Base-by-base conservation (phyloP, 2,888 invertebrate species). In the Arctia plantaginis region DNA sequence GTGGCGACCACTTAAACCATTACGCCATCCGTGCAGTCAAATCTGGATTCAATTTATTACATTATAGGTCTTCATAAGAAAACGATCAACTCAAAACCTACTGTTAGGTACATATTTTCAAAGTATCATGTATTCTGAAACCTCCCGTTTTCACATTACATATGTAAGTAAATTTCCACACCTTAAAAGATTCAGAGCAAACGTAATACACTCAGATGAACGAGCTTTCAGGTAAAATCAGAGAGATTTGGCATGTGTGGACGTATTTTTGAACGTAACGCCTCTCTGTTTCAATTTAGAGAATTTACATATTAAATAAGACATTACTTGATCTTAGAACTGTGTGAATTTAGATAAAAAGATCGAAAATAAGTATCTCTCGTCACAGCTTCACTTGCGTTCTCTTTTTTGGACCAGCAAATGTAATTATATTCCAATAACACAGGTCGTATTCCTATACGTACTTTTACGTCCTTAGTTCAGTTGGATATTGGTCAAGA, bases 121-220 rank as follows among this genome's bases (percentile, higher is more conserved):
- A 15, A 41, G 66, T 41, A 66, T 66, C 66, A 66, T 44, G n/a
- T n/a, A n/a, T 55, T n/a, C 12, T 55, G n/a, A n/a, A 13, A 47
- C 47, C 20, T 13, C 33, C 30, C 47, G 18, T 47, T 18, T 44
- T 7, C 47, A 47, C 23, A 13, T 67, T 47, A 33, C 23, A 23
- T 47, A 47, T 66, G 66, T 66, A 66, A 67, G 67, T 33, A 47
- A 47, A 33, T 67, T 67, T 33, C 23, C 47, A 33, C 27, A 30
- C 30, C 33, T 23, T 67, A 67, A 67, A 67, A 67, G 67, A 67
- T 67, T 67, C 67, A 67, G 47, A 67, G 67, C 47, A 33, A 47
- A 67, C 67, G 47, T 33, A 67, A 67, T 47, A 47, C 33, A 47
- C 67, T 67, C 47, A 47, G 12, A n/a, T 15, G 70, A 71, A 64